Evolutionary conservation across 2,888 invertebrate genomes (phyloP).

Genomic region (Lamellibrachia columna): DNA sequence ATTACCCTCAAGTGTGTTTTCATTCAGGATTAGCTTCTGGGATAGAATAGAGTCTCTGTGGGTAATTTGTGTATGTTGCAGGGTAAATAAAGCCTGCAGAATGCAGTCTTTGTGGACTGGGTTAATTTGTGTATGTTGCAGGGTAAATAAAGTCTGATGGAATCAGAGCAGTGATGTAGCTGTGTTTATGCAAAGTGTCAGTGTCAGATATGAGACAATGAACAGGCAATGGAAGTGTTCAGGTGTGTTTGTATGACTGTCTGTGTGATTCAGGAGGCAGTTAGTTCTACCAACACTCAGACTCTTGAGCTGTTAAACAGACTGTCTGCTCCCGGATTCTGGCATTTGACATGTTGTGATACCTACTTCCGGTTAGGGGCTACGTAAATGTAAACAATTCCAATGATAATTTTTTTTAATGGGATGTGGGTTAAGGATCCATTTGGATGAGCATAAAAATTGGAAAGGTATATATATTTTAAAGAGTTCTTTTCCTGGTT

Average conservation of each 20-base stretch:
- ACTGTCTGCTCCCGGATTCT: not conserved
- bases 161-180: not conserved
- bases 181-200: not conserved
- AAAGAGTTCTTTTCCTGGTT: too few species aligned
- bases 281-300: not conserved
- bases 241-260: not conserved
- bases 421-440: too few species aligned
- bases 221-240: not conserved
- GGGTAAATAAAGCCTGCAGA: not conserved
- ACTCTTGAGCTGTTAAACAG: not conserved
- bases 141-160: not conserved
- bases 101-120: not conserved
- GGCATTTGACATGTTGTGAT: not conserved
- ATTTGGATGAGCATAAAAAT: too few species aligned
- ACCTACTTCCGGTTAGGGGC: not conserved
- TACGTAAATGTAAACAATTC: too few species aligned
- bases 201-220: not conserved
- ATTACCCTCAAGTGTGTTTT: not conserved
- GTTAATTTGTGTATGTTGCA: slow-evolving; percentile 5
- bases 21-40: not conserved
- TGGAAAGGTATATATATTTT: too few species aligned
- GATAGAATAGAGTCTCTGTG: not conserved
- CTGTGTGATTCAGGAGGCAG: not conserved
- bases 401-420: too few species aligned
- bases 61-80: slow-evolving; percentile 12